Evolutionary conservation across 2,888 invertebrate genomes (phyloP).

Genomic region (Notodonta dromedarius): DNA sequence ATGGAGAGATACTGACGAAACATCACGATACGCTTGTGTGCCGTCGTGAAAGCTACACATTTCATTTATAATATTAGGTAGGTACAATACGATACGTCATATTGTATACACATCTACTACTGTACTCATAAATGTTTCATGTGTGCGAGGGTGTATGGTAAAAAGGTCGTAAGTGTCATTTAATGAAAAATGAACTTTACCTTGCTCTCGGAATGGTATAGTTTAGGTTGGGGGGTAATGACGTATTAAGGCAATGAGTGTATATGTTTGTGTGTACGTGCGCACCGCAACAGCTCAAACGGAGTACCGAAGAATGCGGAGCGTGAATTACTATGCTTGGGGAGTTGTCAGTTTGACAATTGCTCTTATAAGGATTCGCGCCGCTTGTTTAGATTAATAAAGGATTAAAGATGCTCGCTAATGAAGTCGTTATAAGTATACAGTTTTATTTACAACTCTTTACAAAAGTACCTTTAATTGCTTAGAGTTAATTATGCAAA

Average conservation of each 20-base stretch:
- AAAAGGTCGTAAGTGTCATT: slow-evolving; percentile 42
- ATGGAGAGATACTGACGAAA: slow-evolving; percentile 42
- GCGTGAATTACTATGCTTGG: slow-evolving; percentile 82
- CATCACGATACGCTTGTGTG: slow-evolving; percentile 71
- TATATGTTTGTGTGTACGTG: slow-evolving; percentile 55
- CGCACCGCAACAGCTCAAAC: slow-evolving; percentile 69
- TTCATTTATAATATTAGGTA: slow-evolving; percentile 81
- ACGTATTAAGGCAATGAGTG: slow-evolving; percentile 67
- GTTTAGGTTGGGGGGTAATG: slow-evolving; percentile 28
- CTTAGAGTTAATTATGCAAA: neutral
- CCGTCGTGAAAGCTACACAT: slow-evolving; percentile 82
- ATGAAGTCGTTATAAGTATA: slow-evolving; percentile 9
- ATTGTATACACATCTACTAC: slow-evolving; percentile 78
- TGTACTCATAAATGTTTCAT: slow-evolving; percentile 71
- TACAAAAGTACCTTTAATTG: neutral
- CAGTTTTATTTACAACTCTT: neutral
- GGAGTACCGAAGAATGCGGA: slow-evolving; percentile 81
- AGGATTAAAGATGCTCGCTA: slow-evolving; percentile 29
- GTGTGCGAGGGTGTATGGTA: slow-evolving; percentile 58
- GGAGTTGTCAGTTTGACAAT: slow-evolving; percentile 79
- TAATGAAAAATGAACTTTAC: slow-evolving; percentile 43
- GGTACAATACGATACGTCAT: slow-evolving; percentile 79
- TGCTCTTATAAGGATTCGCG: slow-evolving; percentile 67
- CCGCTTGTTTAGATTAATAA: slow-evolving; percentile 50
- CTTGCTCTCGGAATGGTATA: slow-evolving; percentile 13